Evolutionary conservation across 2,797 vertebrate species (phyloP).

Genomic region (Neopelma chrysocephalum): DNA sequence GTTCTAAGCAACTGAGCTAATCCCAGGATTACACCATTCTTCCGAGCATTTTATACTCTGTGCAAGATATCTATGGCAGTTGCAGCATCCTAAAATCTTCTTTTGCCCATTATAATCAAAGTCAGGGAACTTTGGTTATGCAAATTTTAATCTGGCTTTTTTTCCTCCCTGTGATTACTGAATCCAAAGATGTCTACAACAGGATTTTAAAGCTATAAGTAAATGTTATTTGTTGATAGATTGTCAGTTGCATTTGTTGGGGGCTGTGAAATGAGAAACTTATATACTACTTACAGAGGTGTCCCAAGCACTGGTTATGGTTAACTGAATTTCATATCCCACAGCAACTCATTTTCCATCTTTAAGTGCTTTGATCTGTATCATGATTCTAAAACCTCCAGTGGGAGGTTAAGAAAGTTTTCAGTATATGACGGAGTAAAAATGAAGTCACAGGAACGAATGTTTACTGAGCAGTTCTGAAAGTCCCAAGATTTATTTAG

Average conservation of each 20-base stretch:
- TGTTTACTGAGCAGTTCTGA: not conserved
- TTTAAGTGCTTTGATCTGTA: not conserved
- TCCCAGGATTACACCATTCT: not conserved
- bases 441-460: not conserved
- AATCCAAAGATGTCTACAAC: not conserved
- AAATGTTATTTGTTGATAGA: conserved; percentile 6
- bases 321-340: not conserved
- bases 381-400: not conserved
- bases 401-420: not conserved
- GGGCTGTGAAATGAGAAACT: not conserved
- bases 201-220: not conserved
- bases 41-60: not conserved
- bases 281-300: not conserved
- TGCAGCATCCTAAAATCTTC: conserved; percentile 6
- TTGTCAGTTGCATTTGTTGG: not conserved
- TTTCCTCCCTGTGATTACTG: not conserved
- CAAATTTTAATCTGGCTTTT: conserved; percentile 41
- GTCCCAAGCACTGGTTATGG: not conserved
- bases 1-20: not conserved
- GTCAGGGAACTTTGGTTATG: conserved; percentile 4
- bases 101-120: not conserved
- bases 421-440: not conserved
- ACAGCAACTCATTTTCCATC: not conserved
- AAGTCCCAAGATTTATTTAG: not conserved
- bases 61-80: not conserved